Conservation (phyloP, 2,888 invertebrate genomes). For the Anthophora plumipes region DNA sequence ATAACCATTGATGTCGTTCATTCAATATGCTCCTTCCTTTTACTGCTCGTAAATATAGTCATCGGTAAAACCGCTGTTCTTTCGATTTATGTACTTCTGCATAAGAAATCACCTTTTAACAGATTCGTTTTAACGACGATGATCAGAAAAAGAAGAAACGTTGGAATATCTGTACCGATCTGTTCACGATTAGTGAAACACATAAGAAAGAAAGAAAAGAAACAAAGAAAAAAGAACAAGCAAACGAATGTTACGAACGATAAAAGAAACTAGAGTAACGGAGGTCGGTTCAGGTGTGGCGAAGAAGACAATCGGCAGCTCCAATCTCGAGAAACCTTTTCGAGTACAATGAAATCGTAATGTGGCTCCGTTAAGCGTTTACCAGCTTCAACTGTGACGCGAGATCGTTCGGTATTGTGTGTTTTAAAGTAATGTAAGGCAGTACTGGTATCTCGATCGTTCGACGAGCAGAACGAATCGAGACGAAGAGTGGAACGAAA, state of each 20-base stretch:
- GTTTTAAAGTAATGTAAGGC: conserved; percentile 4
- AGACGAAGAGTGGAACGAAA: conserved; percentile 7
- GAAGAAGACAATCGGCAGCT: neutral
- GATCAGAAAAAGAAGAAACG: neutral
- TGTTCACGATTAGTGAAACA: neutral
- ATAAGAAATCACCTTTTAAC: neutral
- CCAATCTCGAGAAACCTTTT: neutral
- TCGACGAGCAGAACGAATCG: conserved; percentile 25
- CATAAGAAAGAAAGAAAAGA: neutral
- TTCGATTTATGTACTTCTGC: neutral
- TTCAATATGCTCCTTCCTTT: neutral
- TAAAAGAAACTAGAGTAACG: conserved; percentile 4
- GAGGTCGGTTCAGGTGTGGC: too few relatives aligned
- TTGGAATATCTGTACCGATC: neutral
- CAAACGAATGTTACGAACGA: neutral
- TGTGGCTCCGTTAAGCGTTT: conserved; percentile 10
- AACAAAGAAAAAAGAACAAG: neutral
- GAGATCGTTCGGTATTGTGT: conserved; percentile 3
- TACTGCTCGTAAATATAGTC: neutral
- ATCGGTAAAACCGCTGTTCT: neutral
- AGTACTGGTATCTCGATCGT: neutral
- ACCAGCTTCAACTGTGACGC: neutral
- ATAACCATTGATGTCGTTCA: neutral
- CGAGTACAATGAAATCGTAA: conserved; percentile 21
- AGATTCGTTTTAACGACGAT: neutral